Evolutionary conservation across 2,113 vertebrate species (phyloP).

Genomic region (Sorex araneus): DNA sequence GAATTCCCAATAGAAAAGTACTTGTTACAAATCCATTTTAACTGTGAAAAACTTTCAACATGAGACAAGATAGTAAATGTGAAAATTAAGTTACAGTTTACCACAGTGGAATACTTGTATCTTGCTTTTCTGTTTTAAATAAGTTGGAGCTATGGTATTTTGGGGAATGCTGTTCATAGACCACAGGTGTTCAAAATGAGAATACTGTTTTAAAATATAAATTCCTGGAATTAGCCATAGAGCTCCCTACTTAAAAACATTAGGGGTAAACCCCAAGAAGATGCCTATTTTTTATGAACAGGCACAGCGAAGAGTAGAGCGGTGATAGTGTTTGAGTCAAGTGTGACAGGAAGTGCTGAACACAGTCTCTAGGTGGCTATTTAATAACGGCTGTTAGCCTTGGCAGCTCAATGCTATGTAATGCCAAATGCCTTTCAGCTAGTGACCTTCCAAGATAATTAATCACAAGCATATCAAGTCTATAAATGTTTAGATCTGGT

Average conservation of each 20-base stretch:
- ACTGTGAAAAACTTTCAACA: conserved; percentile 44
- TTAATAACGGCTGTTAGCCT: conserved; percentile 71
- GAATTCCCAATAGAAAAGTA: conserved; percentile 40
- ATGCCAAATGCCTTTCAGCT: conserved; percentile 68
- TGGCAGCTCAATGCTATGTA: conserved; percentile 74
- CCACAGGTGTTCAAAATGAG: neutral
- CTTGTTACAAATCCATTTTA: conserved; percentile 22
- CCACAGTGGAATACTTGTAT: neutral
- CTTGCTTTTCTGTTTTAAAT: neutral
- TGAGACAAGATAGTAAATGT: conserved; percentile 49
- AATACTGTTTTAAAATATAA: conserved; percentile 38
- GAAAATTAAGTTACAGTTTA: conserved; percentile 46
- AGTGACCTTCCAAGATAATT: conserved; percentile 79
- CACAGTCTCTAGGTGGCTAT: too few species aligned
- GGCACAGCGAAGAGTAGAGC: neutral
- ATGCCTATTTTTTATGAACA: conserved; percentile 17
- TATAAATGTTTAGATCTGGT: conserved; percentile 41
- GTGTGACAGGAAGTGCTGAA: conserved; percentile 37
- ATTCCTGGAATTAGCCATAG: conserved; percentile 9
- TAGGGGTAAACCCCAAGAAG: neutral
- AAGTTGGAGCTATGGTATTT: neutral
- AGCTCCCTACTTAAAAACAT: neutral
- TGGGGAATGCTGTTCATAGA: neutral
- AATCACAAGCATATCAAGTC: conserved; percentile 67
- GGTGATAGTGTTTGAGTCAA: conserved; percentile 28